A percentile compares a stretch with the other conserved stretches of the same genome.
phyloP scores from a whole-genome alignment of 2,888 invertebrate genomes.

The Cantharis rufa region DNA sequence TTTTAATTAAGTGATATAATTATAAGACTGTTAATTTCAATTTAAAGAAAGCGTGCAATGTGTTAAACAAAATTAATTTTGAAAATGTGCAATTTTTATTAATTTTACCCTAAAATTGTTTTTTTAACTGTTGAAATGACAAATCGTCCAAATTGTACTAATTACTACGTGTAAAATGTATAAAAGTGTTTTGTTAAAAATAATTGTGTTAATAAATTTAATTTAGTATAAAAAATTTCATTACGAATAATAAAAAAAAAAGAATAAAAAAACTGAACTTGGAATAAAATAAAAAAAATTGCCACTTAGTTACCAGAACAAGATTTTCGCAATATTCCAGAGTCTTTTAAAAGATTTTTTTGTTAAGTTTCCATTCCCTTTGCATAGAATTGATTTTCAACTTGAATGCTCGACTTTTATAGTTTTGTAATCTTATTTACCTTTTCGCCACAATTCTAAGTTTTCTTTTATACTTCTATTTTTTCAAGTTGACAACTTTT shows the following conservation, averaged over 20 bases:
- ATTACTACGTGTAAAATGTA: not conserved
- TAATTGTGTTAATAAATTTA: conserved; percentile 5
- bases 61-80: not conserved
- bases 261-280: not conserved
- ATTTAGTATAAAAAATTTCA: not conserved
- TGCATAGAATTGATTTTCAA: not conserved
- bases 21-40: not conserved
- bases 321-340: not conserved
- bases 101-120: not conserved
- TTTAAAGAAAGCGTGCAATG: not conserved
- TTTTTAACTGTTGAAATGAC: not conserved
- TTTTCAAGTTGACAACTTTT: not conserved
- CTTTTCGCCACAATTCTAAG: not conserved
- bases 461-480: not conserved
- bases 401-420: not conserved
- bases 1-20: not conserved
- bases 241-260: not conserved
- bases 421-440: not conserved
- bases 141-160: conserved; percentile 2
- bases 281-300: not conserved
- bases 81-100: not conserved
- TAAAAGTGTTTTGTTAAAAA: not conserved
- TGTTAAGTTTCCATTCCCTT: not conserved
- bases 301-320: not conserved
- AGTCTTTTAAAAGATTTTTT: not conserved